phyloP scores from a whole-genome alignment of 2,888 invertebrate species.

The Xylocampa areola region DNA sequence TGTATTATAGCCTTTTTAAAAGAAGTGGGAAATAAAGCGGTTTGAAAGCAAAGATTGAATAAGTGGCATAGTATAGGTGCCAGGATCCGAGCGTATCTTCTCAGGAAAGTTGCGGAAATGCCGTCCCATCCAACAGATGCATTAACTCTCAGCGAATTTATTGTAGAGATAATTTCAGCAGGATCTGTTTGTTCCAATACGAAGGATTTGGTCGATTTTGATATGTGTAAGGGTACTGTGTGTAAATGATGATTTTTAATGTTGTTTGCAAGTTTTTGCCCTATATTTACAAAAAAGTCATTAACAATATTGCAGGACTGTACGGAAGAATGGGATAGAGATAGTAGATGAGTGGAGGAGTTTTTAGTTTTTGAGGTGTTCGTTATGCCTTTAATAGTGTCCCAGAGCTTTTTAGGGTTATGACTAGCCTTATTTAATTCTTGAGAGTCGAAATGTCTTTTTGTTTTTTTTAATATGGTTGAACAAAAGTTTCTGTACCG shows the following conservation, averaged over 20 bases:
- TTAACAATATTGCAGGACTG: no score
- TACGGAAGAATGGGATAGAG: background rate
- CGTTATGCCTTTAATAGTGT: background rate
- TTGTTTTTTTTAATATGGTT: no score
- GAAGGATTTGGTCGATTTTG: no score
- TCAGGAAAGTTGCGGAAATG: background rate
- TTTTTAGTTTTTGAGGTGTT: background rate
- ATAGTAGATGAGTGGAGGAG: background rate
- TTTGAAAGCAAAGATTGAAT: background rate
- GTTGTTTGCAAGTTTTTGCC: background rate
- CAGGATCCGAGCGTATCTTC: background rate
- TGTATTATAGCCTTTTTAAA: background rate
- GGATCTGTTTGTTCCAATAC: no score
- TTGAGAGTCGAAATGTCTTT: no score
- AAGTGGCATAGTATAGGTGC: background rate
- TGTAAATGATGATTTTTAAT: background rate
- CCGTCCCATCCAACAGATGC: background rate
- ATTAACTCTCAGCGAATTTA: background rate
- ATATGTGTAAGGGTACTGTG: background rate
- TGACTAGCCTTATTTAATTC: no score
- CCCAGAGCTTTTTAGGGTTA: no score
- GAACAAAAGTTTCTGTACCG: no score
- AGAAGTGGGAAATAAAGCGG: background rate
- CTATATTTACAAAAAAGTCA: background rate
- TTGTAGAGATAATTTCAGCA: background rate